Evolutionary conservation across 1,140 invertebrate genomes (phyloP).

Genomic region (Diorhabda sublineata): DNA sequence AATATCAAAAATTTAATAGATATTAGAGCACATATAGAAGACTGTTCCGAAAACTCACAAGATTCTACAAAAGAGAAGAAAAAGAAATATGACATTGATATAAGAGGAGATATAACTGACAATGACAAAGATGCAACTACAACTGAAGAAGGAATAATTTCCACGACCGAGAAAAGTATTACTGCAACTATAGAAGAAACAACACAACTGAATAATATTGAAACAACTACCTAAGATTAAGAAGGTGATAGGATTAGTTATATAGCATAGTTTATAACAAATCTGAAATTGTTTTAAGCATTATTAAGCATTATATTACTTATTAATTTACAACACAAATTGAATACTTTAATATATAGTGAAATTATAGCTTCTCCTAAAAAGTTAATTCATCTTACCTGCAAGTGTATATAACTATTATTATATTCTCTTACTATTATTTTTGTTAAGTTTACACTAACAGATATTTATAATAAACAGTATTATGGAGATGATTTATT

Average conservation of each 20-base stretch:
- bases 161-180: neutral
- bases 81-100: conserved; percentile 16
- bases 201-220: neutral
- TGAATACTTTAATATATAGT: no score
- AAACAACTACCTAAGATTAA: no score
- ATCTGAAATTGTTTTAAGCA: no score
- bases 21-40: conserved; percentile 7
- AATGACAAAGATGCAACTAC: conserved; percentile 2
- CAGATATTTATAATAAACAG: neutral
- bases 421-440: neutral
- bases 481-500: neutral
- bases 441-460: neutral
- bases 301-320: no score
- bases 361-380: no score
- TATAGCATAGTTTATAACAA: no score
- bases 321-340: no score
- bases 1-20: conserved; percentile 4
- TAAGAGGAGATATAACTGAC: conserved; percentile 3
- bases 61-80: conserved; percentile 10
- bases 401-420: no score
- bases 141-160: neutral
- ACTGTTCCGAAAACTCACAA: conserved; percentile 4
- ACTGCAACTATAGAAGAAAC: conserved; percentile 4
- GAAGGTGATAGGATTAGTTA: no score
- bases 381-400: no score